Evolutionary conservation across 1,140 invertebrate species (phyloP), one percentile per base, ranked within the genome.

Genomic region (Ceratina japonica): DNA sequence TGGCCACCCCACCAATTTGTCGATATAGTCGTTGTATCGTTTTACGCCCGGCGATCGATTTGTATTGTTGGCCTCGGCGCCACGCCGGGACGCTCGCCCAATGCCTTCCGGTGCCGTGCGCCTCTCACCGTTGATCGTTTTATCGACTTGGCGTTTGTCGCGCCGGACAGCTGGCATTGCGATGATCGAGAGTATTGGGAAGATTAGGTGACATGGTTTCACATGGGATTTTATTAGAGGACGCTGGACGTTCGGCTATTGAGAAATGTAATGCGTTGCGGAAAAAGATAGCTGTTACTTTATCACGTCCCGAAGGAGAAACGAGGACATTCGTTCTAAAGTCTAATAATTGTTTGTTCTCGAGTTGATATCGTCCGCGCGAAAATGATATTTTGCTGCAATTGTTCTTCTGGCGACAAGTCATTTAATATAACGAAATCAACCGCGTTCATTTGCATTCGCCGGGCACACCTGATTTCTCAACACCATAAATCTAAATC

Each of bases 1-100:
- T 68, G 79, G 58, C 49, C 79, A 24, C 56, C 79, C 79, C 79
- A 76, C 82, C 83, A 85, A 86, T 86, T 86, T 80, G 70, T 83
- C 84, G 84, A 83, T 86, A 86, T 85, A 72, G 80, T 78, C 63
- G 56, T 62, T 69, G 71, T 63, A 54, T 80, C 83, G 79, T 83
- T 83, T 44, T 54, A 64, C 62, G n/a, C 24, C 52, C 16, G 20
- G 8, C 73, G 68, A 84, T 85, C 82, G 79, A 82, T 82, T 76
- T 79, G 66, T 82, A 84, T 79, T 56, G 61, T 63, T 66, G 27
- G 49, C 44, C 3, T 54, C 52, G 12, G 27, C 27, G 27, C 20
- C n/a, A 16, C 44, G 44, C 20, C 20, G 15, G 20, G 10, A 68
- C 22, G 15, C 16, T 0, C 44, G 44, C 37, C 37, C 65, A 4